Base-by-base conservation (phyloP, 2,113 vertebrate species). In the Talpa occidentalis region DNA sequence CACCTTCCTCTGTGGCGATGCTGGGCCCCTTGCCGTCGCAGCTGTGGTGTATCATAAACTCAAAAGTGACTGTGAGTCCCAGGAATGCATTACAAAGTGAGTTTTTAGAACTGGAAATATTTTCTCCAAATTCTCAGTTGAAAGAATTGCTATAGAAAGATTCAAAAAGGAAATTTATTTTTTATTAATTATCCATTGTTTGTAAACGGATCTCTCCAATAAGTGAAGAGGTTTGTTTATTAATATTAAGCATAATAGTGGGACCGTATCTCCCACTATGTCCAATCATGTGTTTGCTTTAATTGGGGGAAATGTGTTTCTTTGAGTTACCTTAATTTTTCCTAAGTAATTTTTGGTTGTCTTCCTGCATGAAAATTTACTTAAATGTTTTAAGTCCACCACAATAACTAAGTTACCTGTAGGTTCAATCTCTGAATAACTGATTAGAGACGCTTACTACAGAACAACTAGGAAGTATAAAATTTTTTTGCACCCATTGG, bases 1-100 rank as follows among this genome's bases (percentile, higher is more conserved):
- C 60, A 99, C 99, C 0, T 99, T 99, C 97, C 99, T 99, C 44
- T 99, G 99, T 32, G 99, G 99, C 1, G 99, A 99, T 10, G 99
- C 99, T 0, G 99, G 99, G 32, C 99, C 99, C 0, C 97, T 99
- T 19, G 99, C 99, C 0, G 99, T 99, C 22, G 99, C 98, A 0
- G 99, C 99, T 0, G 99, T 99, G 73, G 98, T 99, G 19, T 98
- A 99, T 96, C 99, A 99, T 94, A 99, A 98, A 67, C 98, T 99
- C 93, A 98, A 98, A 21, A 99, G 99, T 8, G 93, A 98, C 9
- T 95, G 90, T 5, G 99, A 99, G 93, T 99, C 99, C 92, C 98
- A 99, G 91, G 99, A 99, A 44, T 99, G 99, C 81, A 87, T 99
- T 88, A 96, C 98, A 80, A 99, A 98, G 99, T 99, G 98, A 98